A percentile compares a stretch with the other conserved stretches of the same genome.
Evolutionary conservation across 2,113 vertebrate genomes (phyloP).

Genomic region (Columbina picui): DNA sequence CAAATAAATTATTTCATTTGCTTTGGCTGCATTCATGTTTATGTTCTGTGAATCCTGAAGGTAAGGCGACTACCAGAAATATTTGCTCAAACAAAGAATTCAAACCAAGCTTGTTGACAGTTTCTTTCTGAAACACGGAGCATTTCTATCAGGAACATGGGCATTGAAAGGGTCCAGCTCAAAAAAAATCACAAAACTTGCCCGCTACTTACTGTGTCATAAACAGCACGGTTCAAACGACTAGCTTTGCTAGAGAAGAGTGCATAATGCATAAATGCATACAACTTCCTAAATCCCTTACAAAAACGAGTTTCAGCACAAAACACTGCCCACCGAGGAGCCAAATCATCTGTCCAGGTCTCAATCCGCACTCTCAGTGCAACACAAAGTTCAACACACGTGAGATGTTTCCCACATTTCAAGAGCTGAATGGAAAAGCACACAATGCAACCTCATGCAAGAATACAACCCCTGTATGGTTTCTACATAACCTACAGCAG

Average conservation of each 20-base stretch:
- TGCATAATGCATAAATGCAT: not conserved
- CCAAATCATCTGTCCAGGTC: not conserved
- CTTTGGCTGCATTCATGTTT: not conserved
- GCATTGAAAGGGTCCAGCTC: not conserved
- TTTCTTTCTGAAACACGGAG: not conserved
- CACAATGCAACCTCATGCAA: fast-evolving
- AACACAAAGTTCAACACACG: fast-evolving
- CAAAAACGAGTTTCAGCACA: not conserved
- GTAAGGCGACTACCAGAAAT: not conserved
- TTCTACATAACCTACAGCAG: not conserved
- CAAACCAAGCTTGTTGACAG: not conserved
- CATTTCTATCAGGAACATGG: not conserved
- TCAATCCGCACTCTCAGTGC: not conserved
- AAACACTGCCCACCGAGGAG: not conserved
- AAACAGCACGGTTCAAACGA: not conserved
- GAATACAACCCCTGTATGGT: not conserved
- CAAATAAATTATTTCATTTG: not conserved
- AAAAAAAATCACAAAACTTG: not conserved
- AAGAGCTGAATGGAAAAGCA: not conserved
- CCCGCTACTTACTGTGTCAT: not conserved
- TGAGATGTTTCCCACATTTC: fast-evolving
- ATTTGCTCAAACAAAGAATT: not conserved
- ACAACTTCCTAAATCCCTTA: not conserved
- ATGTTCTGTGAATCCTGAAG: not conserved
- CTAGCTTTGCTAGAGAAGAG: not conserved